Evolutionary conservation across 2,797 vertebrate genomes (phyloP).

Genomic region (Nyctalus aviator): DNA sequence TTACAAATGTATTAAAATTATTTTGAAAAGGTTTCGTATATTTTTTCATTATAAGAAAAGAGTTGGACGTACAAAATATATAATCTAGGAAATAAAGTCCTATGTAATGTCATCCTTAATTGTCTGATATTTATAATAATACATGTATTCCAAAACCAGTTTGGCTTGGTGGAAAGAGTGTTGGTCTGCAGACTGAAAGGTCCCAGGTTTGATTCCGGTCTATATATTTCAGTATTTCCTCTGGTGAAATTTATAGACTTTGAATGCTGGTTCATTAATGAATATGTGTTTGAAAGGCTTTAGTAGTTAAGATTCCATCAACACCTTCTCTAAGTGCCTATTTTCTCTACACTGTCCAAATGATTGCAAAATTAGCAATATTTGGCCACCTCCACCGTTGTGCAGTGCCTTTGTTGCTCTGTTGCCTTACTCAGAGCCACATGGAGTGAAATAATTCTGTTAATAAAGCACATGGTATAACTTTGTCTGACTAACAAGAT

Average conservation of each 20-base stretch:
- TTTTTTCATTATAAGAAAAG: neutral
- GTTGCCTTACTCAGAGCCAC: neutral
- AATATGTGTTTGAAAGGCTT: neutral
- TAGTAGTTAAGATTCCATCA: neutral
- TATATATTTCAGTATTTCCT: neutral
- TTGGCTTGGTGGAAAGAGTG: no score
- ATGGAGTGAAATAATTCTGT: neutral
- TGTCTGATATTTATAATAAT: neutral
- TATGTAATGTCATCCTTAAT: neutral
- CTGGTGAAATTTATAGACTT: neutral
- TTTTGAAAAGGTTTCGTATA: neutral
- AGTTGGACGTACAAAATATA: neutral
- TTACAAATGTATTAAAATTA: constrained; percentile 28
- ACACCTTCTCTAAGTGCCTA: neutral
- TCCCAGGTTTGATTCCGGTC: no score
- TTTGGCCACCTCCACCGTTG: neutral
- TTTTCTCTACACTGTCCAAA: neutral
- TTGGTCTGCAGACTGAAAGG: no score
- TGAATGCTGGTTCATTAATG: neutral
- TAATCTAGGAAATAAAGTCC: neutral
- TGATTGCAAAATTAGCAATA: neutral
- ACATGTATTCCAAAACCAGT: neutral
- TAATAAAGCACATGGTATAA: neutral
- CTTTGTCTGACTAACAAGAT: neutral
- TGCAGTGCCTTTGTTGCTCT: neutral